A percentile compares a stretch with the other conserved stretches of the same genome.
Conservation (phyloP, 1,140 invertebrate genomes). For the Drosophila elegans region DNA sequence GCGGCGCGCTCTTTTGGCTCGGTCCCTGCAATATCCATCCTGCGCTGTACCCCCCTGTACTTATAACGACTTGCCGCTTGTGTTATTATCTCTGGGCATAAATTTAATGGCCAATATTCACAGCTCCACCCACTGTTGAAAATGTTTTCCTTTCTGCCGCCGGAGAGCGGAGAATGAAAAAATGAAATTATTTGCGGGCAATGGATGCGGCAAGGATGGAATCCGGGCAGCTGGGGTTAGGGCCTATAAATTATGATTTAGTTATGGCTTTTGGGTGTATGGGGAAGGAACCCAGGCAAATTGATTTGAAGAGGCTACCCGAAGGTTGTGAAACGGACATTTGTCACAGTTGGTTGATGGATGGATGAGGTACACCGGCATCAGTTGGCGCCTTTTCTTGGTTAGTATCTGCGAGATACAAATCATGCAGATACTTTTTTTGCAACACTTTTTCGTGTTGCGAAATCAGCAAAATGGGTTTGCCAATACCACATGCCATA, state of each 20-base stretch:
- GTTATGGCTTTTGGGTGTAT: slow-evolving; percentile 35
- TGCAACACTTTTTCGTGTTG: slow-evolving; percentile 27
- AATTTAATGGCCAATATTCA: slow-evolving; percentile 83
- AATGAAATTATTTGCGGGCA: slow-evolving; percentile 70
- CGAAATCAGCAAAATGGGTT: slow-evolving; percentile 64
- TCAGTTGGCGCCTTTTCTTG: slow-evolving; percentile 44
- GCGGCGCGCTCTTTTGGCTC: slow-evolving; percentile 19
- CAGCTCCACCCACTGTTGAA: slow-evolving; percentile 83
- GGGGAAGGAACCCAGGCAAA: slow-evolving; percentile 48
- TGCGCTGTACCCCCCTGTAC: slow-evolving; percentile 39
- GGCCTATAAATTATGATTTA: slow-evolving; percentile 73
- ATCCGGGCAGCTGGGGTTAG: slow-evolving; percentile 43
- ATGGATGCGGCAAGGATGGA: slow-evolving; percentile 24
- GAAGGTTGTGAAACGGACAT: slow-evolving; percentile 44
- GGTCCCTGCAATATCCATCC: slow-evolving; percentile 30
- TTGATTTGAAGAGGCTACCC: slow-evolving; percentile 67
- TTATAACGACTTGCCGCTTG: slow-evolving; percentile 81
- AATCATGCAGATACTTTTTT: slow-evolving; percentile 14
- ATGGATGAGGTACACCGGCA: slow-evolving; percentile 26
- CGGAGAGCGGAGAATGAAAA: slow-evolving; percentile 46
- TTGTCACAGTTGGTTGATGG: slow-evolving; percentile 68
- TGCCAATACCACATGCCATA: slow-evolving; percentile 51
- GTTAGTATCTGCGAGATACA: slow-evolving; percentile 38
- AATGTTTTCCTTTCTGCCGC: slow-evolving; percentile 53
- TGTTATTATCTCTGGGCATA: slow-evolving; percentile 81